These are phyloP conservation scores for Actinia tenebrosa DNA, from an alignment of 64 coral and sea anemone species.

Conservation along the genomic window DNA sequence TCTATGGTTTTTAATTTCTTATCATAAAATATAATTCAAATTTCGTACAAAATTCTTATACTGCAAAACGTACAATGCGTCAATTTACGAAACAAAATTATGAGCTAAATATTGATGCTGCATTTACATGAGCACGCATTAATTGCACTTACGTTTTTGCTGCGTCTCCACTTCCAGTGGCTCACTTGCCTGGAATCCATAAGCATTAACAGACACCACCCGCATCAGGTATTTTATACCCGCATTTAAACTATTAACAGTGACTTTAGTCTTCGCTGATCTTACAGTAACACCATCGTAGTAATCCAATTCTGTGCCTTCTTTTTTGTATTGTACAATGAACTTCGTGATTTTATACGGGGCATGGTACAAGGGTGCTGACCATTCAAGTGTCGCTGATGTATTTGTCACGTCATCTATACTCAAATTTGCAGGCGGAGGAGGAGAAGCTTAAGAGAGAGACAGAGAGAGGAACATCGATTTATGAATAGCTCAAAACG, in stretches of 20 bases:
- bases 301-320: not conserved
- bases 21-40: too few relatives aligned
- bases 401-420: not conserved
- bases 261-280: not conserved
- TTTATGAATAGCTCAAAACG: not conserved
- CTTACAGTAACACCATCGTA: not conserved
- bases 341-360: not conserved
- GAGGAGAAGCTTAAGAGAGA: conserved; percentile 23
- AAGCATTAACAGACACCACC: not conserved
- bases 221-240: not conserved
- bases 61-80: too few relatives aligned
- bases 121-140: too few relatives aligned
- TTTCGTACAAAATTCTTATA: too few relatives aligned
- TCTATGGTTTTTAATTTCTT: too few relatives aligned
- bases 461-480: not conserved
- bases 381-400: not conserved
- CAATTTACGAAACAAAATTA: too few relatives aligned
- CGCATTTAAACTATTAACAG: not conserved
- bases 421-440: not conserved
- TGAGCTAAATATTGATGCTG: too few relatives aligned
- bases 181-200: conserved; percentile 6
- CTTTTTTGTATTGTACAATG: conserved; percentile 2
- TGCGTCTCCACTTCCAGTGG: not conserved
- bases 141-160: too few relatives aligned
- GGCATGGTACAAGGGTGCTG: not conserved